Conservation (phyloP, 1,140 invertebrate species). For the Glomeris maerens region DNA sequence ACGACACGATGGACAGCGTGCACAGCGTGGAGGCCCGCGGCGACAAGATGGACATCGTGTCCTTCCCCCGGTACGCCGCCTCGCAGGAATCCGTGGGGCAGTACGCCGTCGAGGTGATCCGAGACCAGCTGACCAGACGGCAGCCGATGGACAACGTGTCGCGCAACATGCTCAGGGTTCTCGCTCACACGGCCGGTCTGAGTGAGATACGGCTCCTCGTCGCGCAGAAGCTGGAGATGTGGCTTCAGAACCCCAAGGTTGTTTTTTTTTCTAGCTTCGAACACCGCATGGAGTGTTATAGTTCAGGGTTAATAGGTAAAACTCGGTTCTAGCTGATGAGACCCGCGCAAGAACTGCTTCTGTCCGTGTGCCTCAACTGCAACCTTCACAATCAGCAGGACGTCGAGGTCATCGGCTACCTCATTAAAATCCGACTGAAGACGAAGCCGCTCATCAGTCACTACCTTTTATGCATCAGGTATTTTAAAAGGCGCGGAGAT, state of each 20-base stretch:
- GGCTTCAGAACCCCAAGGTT: conserved; percentile 86
- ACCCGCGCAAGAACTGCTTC: conserved; percentile 81
- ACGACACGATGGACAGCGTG: conserved; percentile 5
- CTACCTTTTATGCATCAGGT: conserved; percentile 69
- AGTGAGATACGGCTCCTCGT: conserved; percentile 64
- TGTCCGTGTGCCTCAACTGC: conserved; percentile 81
- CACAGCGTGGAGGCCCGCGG: conserved; percentile 12
- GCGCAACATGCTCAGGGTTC: conserved; percentile 68
- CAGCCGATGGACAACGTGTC: conserved; percentile 73
- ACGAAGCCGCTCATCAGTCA: conserved; percentile 81
- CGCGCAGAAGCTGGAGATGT: conserved; percentile 69
- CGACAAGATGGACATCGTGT: conserved; percentile 9
- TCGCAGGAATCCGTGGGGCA: conserved; percentile 57
- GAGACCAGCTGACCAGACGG: conserved; percentile 67
- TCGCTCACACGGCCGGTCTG: conserved; percentile 70
- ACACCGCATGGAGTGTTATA: no score
- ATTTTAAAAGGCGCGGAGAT: conserved; percentile 23
- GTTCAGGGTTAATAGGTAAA: no score
- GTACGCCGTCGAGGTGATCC: conserved; percentile 67
- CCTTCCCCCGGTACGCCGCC: conserved; percentile 35
- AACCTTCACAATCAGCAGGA: conserved; percentile 60
- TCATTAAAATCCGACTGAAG: conserved; percentile 83
- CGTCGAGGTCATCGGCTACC: conserved; percentile 72
- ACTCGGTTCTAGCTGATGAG: conserved; percentile 50
- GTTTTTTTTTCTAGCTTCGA: background rate